Percentiles rank a stretch among this genome's conserved stretches.
phyloP scores from a whole-genome alignment of 2,888 invertebrate species.

The Chrysolina oricalcia region DNA sequence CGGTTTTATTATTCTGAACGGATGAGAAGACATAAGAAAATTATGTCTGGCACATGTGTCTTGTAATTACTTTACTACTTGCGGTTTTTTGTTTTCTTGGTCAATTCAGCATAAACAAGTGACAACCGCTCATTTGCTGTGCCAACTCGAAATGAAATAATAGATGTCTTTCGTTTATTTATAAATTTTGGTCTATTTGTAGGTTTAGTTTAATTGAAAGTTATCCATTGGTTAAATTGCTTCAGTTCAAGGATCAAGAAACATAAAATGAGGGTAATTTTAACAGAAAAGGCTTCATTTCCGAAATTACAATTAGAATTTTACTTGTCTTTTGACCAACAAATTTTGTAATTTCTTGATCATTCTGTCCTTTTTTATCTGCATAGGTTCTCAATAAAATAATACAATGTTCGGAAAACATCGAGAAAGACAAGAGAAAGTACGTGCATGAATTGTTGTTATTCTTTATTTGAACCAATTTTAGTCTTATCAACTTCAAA shows the following conservation, averaged over 20 bases:
- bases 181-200: slow-evolving; percentile 17
- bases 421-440: too few relatives aligned
- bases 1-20: slow-evolving; percentile 45
- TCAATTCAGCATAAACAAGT: slow-evolving; percentile 61
- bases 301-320: too few relatives aligned
- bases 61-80: slow-evolving; percentile 55
- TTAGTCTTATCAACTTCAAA: too few relatives aligned
- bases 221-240: background rate
- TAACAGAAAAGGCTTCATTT: too few relatives aligned
- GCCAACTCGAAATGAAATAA: slow-evolving; percentile 59
- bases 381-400: too few relatives aligned
- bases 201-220: background rate
- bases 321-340: too few relatives aligned
- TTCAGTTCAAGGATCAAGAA: background rate
- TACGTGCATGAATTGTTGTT: too few relatives aligned
- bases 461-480: too few relatives aligned
- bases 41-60: slow-evolving; percentile 61
- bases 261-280: background rate
- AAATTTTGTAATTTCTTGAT: too few relatives aligned
- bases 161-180: slow-evolving; percentile 6
- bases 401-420: too few relatives aligned
- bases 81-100: slow-evolving; percentile 46
- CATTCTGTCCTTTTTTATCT: too few relatives aligned
- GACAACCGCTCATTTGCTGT: slow-evolving; percentile 59
- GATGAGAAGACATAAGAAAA: slow-evolving; percentile 54